These are phyloP conservation scores for Anomalospiza imberbis DNA, from an alignment of 2,797 vertebrate genomes.

Conservation along the genomic window DNA sequence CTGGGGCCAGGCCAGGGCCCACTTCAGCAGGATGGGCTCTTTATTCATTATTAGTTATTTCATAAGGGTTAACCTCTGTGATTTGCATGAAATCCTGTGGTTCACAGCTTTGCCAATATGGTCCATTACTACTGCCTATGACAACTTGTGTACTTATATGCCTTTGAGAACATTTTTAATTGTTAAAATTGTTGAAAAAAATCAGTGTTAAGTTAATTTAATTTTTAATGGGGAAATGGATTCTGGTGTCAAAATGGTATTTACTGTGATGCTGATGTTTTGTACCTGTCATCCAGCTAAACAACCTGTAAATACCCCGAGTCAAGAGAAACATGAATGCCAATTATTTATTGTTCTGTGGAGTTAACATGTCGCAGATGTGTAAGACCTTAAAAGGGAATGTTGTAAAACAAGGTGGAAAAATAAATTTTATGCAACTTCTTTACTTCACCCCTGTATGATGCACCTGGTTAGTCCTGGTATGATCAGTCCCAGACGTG, in stretches of 20 bases:
- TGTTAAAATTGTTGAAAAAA: constrained; percentile 8
- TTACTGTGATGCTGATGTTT: constrained; percentile 52
- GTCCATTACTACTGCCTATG: constrained; percentile 59
- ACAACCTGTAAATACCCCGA: constrained; percentile 75
- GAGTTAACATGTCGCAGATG: constrained; percentile 70
- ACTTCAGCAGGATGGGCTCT: not conserved
- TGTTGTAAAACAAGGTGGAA: constrained; percentile 72
- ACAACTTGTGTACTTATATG: constrained; percentile 55
- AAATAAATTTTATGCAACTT: constrained; percentile 78
- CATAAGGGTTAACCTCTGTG: not conserved
- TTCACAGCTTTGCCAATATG: constrained; percentile 59
- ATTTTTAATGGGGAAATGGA: constrained; percentile 51
- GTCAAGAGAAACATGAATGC: constrained; percentile 43
- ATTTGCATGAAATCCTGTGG: constrained; percentile 46
- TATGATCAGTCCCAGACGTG: not conserved
- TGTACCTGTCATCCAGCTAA: constrained; percentile 66
- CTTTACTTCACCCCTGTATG: constrained; percentile 24
- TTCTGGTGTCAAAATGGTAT: constrained; percentile 64
- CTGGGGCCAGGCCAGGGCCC: not conserved
- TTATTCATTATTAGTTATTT: not conserved
- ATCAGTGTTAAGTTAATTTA: constrained; percentile 26
- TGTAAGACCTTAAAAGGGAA: constrained; percentile 77
- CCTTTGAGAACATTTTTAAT: constrained; percentile 56
- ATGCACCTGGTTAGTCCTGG: not conserved
- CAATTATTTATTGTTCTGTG: constrained; percentile 82